These are phyloP conservation scores for Aphelenchoides avenae DNA, from an alignment of 1,140 invertebrate species.

Conservation along the genomic window DNA sequence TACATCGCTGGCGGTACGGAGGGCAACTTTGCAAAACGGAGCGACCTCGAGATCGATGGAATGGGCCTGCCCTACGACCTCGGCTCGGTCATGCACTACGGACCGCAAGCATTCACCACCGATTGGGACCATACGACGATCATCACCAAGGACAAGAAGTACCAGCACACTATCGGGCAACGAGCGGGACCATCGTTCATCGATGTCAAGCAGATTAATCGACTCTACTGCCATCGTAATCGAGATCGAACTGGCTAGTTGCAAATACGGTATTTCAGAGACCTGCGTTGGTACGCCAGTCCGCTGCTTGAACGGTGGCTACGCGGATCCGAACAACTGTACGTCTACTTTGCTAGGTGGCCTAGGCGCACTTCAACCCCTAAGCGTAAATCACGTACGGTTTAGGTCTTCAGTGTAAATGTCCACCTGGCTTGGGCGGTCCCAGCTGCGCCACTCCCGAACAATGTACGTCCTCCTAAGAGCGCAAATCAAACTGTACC, in stretches of 20 bases:
- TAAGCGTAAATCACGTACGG: neutral
- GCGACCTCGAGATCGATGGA: slow-evolving; percentile 47
- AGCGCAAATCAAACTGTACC: neutral
- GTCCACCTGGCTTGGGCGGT: slow-evolving; percentile 42
- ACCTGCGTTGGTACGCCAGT: slow-evolving; percentile 35
- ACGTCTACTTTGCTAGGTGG: slow-evolving; percentile 37
- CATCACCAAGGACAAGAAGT: slow-evolving; percentile 50
- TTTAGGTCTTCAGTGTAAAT: slow-evolving; percentile 34
- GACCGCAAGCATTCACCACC: slow-evolving; percentile 52
- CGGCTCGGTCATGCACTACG: slow-evolving; percentile 59
- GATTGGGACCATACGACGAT: slow-evolving; percentile 58
- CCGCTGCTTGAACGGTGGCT: slow-evolving; percentile 50
- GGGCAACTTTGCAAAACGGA: slow-evolving; percentile 48
- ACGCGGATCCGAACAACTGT: slow-evolving; percentile 60
- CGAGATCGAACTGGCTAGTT: neutral
- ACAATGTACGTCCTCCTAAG: slow-evolving; percentile 2
- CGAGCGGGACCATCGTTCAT: slow-evolving; percentile 55
- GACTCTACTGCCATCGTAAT: slow-evolving; percentile 52
- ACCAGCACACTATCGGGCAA: slow-evolving; percentile 58
- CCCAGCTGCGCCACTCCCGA: slow-evolving; percentile 26
- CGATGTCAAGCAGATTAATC: slow-evolving; percentile 58
- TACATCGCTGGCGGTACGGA: slow-evolving; percentile 55
- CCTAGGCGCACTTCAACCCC: neutral
- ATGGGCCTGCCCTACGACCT: slow-evolving; percentile 60
- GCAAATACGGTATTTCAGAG: slow-evolving; percentile 33